Evolutionary conservation across 2,888 invertebrate species (phyloP).

Genomic region (Drosophila kokeensis): DNA sequence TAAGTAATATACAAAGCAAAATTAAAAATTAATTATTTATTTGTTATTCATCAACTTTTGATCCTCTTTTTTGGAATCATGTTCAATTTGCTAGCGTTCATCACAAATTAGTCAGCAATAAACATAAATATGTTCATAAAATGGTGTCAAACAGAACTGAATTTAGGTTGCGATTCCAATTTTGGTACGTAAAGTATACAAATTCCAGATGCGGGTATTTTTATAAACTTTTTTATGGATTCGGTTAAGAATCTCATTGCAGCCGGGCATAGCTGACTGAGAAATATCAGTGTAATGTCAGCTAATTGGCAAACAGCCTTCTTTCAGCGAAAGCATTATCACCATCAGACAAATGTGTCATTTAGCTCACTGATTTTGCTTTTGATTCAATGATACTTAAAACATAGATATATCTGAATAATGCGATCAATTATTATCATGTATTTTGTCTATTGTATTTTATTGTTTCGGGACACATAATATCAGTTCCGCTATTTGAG

Average conservation of each 20-base stretch:
- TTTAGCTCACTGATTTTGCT: not conserved
- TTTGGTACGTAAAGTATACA: accelerated
- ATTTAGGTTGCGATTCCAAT: not conserved
- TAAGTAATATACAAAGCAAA: not conserved
- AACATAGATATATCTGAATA: not conserved
- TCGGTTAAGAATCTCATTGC: not conserved
- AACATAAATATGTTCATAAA: not conserved
- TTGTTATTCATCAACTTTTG: not conserved
- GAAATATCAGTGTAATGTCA: not conserved
- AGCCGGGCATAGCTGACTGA: not conserved
- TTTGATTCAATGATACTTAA: not conserved
- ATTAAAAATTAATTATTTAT: not conserved
- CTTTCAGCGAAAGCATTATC: no score
- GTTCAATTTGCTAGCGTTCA: not conserved
- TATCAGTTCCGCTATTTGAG: not conserved
- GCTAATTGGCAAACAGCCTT: not conserved
- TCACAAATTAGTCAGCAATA: not conserved
- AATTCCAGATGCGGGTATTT: not conserved
- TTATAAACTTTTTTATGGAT: not conserved
- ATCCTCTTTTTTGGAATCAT: not conserved
- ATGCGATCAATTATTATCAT: not conserved
- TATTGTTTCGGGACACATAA: not conserved
- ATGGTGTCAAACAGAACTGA: not conserved
- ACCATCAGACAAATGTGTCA: not conserved
- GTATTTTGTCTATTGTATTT: not conserved